Evolutionary conservation across 1,140 invertebrate genomes (phyloP).

Genomic region (Batillaria attramentaria): DNA sequence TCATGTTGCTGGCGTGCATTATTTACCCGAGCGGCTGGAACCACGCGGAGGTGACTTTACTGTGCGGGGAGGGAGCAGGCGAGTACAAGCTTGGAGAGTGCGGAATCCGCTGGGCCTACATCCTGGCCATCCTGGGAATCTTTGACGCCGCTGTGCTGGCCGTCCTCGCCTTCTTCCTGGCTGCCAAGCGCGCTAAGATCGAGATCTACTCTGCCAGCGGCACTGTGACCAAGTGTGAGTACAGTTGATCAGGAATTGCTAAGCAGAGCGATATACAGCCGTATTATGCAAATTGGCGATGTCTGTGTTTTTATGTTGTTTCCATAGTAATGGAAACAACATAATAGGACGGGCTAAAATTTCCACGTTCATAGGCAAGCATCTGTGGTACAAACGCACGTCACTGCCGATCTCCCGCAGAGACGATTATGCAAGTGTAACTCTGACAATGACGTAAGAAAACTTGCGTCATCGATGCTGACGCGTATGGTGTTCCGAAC

Average conservation of each 20-base stretch:
- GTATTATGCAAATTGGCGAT: not conserved
- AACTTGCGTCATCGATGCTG: too few species aligned
- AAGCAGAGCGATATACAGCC: not conserved
- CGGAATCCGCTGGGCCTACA: constrained; percentile 94
- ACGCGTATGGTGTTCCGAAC: too few species aligned
- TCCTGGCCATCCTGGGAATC: constrained; percentile 92
- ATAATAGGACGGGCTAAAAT: too few species aligned
- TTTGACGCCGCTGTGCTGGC: constrained; percentile 91
- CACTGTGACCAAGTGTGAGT: constrained; percentile 66
- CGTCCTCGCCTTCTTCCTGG: constrained; percentile 93
- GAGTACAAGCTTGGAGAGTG: constrained; percentile 87
- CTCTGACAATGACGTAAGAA: too few species aligned
- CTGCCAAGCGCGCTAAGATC: constrained; percentile 75
- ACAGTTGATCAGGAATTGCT: not conserved
- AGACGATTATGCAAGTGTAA: too few species aligned
- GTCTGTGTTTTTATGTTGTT: not conserved
- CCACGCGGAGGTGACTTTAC: constrained; percentile 83
- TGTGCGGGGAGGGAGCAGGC: constrained; percentile 86
- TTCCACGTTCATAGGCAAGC: too few species aligned
- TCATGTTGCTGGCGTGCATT: constrained; percentile 78
- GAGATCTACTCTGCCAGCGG: constrained; percentile 56
- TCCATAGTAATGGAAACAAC: too few species aligned
- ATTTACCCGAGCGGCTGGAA: constrained; percentile 96
- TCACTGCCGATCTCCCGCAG: too few species aligned
- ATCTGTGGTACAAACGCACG: too few species aligned